phyloP scores from a whole-genome alignment of 2,888 invertebrate genomes.

The Aelia acuminata region DNA sequence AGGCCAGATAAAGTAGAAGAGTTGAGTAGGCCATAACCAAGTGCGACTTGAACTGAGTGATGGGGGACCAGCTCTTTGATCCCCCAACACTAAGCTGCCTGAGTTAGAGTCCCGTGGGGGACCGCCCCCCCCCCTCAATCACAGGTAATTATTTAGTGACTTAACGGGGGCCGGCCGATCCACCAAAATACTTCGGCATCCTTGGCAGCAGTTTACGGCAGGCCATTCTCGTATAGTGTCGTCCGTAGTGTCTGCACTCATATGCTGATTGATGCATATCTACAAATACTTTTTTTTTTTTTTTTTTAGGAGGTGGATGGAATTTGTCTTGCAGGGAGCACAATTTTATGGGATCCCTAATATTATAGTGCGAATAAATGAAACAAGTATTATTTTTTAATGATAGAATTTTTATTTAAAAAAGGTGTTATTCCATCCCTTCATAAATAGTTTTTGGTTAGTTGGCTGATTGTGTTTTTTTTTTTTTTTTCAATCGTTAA shows the following conservation, averaged over 20 bases:
- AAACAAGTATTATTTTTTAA: no score
- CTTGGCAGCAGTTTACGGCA: background rate
- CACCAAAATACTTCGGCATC: background rate
- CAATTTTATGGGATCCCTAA: no score
- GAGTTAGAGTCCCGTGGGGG: background rate
- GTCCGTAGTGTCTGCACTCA: background rate
- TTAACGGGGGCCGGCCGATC: conserved; percentile 2
- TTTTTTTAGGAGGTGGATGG: no score
- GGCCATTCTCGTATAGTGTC: background rate
- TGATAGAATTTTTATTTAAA: no score
- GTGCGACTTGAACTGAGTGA: conserved; percentile 27
- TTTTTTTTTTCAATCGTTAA: no score
- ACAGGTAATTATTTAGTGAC: conserved; percentile 45
- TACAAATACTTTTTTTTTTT: background rate
- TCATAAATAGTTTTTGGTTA: no score
- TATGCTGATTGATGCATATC: background rate
- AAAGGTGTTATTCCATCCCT: no score
- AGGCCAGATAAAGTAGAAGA: conserved; percentile 25
- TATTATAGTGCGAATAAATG: no score
- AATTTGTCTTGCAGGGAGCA: no score
- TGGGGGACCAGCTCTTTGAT: background rate
- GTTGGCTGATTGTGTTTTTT: no score
- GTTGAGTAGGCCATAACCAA: conserved; percentile 25
- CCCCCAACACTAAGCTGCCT: background rate
- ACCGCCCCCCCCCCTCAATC: background rate